A percentile compares a stretch with the other conserved stretches of the same genome.
Conservation (phyloP, 1,140 invertebrate species). For the Panagrolaimus sp. region DNA sequence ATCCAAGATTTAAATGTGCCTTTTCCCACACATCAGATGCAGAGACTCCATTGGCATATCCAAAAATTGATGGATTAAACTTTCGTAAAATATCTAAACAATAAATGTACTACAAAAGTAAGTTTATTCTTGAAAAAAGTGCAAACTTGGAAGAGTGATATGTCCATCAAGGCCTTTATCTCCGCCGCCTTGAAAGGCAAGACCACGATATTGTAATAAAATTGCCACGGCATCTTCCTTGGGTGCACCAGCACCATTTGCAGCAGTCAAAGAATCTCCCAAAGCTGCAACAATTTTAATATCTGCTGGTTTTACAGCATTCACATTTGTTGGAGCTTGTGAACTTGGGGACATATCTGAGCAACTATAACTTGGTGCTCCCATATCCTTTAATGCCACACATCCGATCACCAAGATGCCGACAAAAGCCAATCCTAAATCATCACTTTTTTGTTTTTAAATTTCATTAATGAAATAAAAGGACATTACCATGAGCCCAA, state of each 20-base stretch:
- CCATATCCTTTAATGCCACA: slow-evolving; percentile 26
- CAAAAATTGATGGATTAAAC: slow-evolving; percentile 59
- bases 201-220: slow-evolving; percentile 72
- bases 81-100: slow-evolving; percentile 51
- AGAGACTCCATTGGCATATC: slow-evolving; percentile 57
- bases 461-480: no score
- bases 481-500: no score
- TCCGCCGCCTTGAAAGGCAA: slow-evolving; percentile 73
- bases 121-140: slow-evolving; percentile 64
- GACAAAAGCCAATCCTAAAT: no score
- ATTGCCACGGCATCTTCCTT: slow-evolving; percentile 68
- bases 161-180: slow-evolving; percentile 71
- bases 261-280: slow-evolving; percentile 74
- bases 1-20: slow-evolving; percentile 57
- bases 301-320: slow-evolving; percentile 70
- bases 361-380: slow-evolving; percentile 22
- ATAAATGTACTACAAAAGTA: slow-evolving; percentile 16
- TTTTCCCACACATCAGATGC: slow-evolving; percentile 34
- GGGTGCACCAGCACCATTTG: slow-evolving; percentile 70
- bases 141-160: slow-evolving; percentile 70
- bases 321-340: slow-evolving; percentile 62
- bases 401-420: no score
- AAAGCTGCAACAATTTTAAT: slow-evolving; percentile 73
- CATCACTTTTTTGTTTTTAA: no score
- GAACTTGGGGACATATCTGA: not conserved